Evolutionary conservation across 2,797 vertebrate species (phyloP), one percentile per base, ranked within the genome.

Genomic region (Lemur catta): DNA sequence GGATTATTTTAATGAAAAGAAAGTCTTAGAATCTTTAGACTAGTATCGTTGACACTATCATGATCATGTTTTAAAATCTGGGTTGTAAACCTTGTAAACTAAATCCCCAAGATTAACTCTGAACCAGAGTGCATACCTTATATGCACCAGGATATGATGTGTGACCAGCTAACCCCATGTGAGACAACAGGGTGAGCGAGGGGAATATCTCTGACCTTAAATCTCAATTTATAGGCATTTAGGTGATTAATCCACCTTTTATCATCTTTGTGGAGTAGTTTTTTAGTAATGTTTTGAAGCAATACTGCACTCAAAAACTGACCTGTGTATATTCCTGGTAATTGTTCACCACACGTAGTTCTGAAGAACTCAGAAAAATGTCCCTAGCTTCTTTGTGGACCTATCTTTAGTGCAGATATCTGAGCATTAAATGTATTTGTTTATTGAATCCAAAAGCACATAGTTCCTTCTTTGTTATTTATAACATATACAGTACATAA

Each of bases 51-150:
- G 80, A 84, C 52, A 94, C 90, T 2, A 17, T 59, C 33, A 61
- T 92, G 86, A 91, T 85, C 75, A 95, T 72, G 33, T 92, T 10
- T 69, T 24, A 28, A 94, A 65, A 93, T 93, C 78, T 6, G 48
- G 91, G 94, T 80, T 97, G n/a, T 84, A 76, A 91, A 80, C 84
- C 50, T 72, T 7, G 61, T 89, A 59, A 96, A 82, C 91, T 1
- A 91, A 97, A 65, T 91, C 93, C 94, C 78, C 69, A 6, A 0
- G 74, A 61, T 72, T 97, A 94, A 96, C 97, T 96, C 84, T 28
- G 33, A 55, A 0, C 24, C 63, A 65, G 4, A 69, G 88, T 43
- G 13, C 52, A 65, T 86, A 43, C 48, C 88, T 96, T 20, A 1
- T 15, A 0, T 12, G 35, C 90, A 74, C 96, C 95, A 46, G 43